Evolutionary conservation across 2,797 vertebrate species (phyloP).

Genomic region (Limosa lapponica): DNA sequence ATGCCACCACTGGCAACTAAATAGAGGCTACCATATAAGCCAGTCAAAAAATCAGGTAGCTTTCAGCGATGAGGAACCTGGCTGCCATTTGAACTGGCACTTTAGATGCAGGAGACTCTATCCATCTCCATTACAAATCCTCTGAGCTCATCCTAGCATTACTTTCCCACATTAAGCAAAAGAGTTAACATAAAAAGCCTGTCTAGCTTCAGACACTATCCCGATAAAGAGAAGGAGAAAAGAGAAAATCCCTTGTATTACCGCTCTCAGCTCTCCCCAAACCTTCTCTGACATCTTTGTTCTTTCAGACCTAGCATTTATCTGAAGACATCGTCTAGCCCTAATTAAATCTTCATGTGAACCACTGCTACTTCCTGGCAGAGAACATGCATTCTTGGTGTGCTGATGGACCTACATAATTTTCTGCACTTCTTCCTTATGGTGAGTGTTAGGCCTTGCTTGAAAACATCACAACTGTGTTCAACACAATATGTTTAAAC

Average conservation of each 20-base stretch:
- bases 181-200: constrained; percentile 51
- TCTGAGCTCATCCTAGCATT: constrained; percentile 48
- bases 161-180: constrained; percentile 63
- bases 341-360: constrained; percentile 54
- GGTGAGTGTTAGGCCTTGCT: constrained; percentile 41
- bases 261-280: neutral
- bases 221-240: constrained; percentile 41
- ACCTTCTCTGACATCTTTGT: constrained; percentile 1
- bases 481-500: constrained; percentile 21
- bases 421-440: constrained; percentile 34
- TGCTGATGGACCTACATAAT: constrained; percentile 27
- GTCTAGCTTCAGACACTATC: constrained; percentile 35
- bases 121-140: constrained; percentile 64
- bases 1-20: neutral
- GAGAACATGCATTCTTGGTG: neutral
- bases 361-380: constrained; percentile 48
- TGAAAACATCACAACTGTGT: constrained; percentile 48
- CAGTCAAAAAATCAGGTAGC: neutral
- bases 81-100: neutral
- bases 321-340: constrained; percentile 5
- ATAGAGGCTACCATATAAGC: neutral
- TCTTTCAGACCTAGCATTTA: constrained; percentile 36
- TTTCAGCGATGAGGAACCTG: neutral
- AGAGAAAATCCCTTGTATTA: constrained; percentile 47
- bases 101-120: constrained; percentile 16